A percentile compares a stretch with the other conserved stretches of the same genome.
phyloP scores from a whole-genome alignment of 2,113 vertebrate genomes.

The Nothoprocta perdicaria region DNA sequence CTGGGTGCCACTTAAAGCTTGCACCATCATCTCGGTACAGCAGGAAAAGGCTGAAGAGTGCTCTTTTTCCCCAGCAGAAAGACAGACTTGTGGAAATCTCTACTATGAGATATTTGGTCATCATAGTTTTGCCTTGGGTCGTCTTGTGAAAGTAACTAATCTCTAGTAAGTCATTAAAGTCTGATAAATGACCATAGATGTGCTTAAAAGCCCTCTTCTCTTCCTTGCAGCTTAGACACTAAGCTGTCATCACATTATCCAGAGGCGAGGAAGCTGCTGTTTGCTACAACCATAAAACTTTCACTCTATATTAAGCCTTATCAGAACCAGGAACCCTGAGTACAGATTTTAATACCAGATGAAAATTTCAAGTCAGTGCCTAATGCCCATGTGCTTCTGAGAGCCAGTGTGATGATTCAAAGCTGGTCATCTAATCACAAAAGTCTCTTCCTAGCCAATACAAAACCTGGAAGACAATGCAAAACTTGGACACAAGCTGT shows the following conservation, averaged over 20 bases:
- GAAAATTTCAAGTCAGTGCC: conserved; percentile 46
- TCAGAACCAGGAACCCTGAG: conserved; percentile 49
- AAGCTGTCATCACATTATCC: conserved; percentile 55
- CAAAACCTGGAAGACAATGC: conserved; percentile 59
- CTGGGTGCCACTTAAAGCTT: background rate
- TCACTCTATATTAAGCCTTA: conserved; percentile 59
- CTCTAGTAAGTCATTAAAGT: conserved; percentile 39
- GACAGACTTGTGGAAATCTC: background rate
- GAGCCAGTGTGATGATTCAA: conserved; percentile 43
- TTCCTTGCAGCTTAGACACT: conserved; percentile 51
- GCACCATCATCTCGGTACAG: background rate
- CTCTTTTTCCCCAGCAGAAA: background rate
- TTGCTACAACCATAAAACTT: conserved; percentile 57
- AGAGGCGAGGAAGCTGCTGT: conserved; percentile 50
- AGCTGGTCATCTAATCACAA: conserved; percentile 56
- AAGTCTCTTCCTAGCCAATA: conserved; percentile 31
- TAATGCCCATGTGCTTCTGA: conserved; percentile 54
- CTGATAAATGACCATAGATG: background rate
- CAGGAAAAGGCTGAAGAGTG: background rate
- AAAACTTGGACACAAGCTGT: conserved; percentile 65
- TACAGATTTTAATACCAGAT: conserved; percentile 61
- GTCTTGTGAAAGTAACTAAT: conserved; percentile 31
- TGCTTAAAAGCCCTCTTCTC: conserved; percentile 34
- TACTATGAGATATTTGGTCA: background rate
- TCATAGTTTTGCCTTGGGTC: background rate